Percentiles rank a stretch among this genome's conserved stretches.
These are phyloP conservation scores for Lypha dubia DNA, from an alignment of 2,888 invertebrate species.

Conservation along the genomic window DNA sequence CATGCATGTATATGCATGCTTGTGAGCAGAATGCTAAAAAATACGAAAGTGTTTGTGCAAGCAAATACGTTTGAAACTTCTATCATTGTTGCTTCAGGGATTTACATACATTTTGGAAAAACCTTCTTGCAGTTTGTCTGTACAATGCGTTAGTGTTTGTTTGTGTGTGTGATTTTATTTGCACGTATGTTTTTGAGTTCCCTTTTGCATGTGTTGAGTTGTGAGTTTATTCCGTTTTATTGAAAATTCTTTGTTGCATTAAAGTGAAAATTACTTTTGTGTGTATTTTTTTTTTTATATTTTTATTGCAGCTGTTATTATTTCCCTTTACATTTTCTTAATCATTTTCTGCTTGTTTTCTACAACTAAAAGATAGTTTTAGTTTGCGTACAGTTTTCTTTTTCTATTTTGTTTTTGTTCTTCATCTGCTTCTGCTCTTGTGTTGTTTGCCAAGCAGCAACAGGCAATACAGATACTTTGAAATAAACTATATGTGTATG, in stretches of 20 bases:
- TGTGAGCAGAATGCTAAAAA: not conserved
- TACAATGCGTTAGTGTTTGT: too few species aligned
- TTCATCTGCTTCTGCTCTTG: too few species aligned
- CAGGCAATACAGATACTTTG: not conserved
- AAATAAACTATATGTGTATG: not conserved
- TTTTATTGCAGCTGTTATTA: conserved; percentile 15
- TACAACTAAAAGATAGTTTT: conserved; percentile 1
- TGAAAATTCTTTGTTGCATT: conserved; percentile 36
- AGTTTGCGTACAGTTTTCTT: not conserved
- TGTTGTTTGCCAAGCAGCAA: conserved; percentile 1
- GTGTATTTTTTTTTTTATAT: not conserved
- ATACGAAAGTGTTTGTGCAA: not conserved
- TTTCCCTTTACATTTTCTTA: conserved; percentile 34
- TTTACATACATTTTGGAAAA: conserved; percentile 36
- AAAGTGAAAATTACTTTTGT: conserved; percentile 10
- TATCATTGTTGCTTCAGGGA: conserved; percentile 41
- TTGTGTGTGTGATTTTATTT: not conserved
- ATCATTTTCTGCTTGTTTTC: conserved; percentile 28
- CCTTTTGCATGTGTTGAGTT: conserved; percentile 16
- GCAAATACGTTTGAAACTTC: conserved; percentile 1
- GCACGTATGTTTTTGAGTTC: not conserved
- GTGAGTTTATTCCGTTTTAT: conserved; percentile 40
- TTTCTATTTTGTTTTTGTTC: not conserved
- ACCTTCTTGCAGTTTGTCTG: conserved; percentile 22
- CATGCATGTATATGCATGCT: not conserved